These are phyloP conservation scores for Nannospalax galili DNA, from an alignment of 2,113 vertebrate species.

Conservation along the genomic window DNA sequence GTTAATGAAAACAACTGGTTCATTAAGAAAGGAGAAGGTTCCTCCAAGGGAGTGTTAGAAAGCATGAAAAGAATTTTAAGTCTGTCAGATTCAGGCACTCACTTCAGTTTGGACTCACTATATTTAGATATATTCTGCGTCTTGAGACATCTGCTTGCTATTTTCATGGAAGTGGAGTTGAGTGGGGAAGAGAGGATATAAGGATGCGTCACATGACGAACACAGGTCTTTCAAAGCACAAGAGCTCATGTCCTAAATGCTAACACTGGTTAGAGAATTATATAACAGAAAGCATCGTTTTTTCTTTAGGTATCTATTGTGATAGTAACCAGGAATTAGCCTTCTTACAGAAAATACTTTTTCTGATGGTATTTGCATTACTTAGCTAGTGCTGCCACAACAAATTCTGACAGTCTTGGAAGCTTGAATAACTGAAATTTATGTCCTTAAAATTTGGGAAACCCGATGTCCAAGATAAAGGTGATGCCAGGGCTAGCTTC, in stretches of 20 bases:
- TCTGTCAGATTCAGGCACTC: constrained; percentile 36
- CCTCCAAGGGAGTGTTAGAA: constrained; percentile 62
- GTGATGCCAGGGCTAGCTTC: not conserved
- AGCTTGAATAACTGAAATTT: not conserved
- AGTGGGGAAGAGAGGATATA: not conserved
- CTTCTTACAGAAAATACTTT: constrained; percentile 2
- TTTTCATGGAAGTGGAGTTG: not conserved
- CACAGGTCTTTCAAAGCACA: constrained; percentile 1
- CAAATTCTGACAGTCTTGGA: not conserved
- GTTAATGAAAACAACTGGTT: constrained; percentile 82
- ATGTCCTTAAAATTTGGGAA: not conserved
- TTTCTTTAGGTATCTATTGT: constrained; percentile 12
- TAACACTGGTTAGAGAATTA: not conserved
- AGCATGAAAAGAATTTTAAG: constrained; percentile 60
- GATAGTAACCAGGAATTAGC: not conserved
- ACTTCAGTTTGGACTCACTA: constrained; percentile 33
- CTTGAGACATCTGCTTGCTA: not conserved
- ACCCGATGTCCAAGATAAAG: not conserved
- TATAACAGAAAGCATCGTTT: not conserved
- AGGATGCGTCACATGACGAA: not conserved
- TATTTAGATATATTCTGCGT: constrained; percentile 8
- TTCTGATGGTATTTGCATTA: not conserved
- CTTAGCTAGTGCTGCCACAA: not conserved
- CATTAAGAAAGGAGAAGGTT: constrained; percentile 75
- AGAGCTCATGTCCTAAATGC: not conserved